Percentiles rank a stretch among this genome's conserved stretches.
phyloP scores from a whole-genome alignment of 2,888 invertebrate species.

The Synanthedon vespiformis region DNA sequence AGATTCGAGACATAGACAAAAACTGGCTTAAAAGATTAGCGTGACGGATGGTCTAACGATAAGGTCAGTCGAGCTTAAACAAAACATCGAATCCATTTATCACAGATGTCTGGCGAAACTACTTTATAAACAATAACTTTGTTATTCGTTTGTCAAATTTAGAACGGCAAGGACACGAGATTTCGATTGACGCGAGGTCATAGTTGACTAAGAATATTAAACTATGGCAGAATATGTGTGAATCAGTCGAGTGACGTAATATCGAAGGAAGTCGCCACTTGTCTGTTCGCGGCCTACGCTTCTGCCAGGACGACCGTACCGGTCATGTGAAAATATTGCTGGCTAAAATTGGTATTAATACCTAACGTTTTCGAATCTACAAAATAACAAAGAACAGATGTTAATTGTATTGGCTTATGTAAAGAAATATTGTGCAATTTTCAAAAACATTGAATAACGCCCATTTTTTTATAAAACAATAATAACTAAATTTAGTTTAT shows the following conservation, averaged over 20 bases:
- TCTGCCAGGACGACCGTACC: conserved; percentile 26
- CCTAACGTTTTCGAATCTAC: too few species aligned
- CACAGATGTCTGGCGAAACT: conserved; percentile 15
- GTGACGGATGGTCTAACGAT: conserved; percentile 21
- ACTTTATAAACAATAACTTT: conserved; percentile 9
- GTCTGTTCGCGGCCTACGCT: conserved; percentile 48
- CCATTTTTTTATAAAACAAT: too few species aligned
- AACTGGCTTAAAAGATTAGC: conserved; percentile 18
- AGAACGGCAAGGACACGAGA: conserved; percentile 30
- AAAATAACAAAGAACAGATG: too few species aligned
- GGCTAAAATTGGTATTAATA: conserved; percentile 19
- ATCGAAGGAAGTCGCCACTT: conserved; percentile 58
- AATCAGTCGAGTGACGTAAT: conserved; percentile 55
- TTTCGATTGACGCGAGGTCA: conserved; percentile 30
- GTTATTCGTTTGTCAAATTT: conserved; percentile 21
- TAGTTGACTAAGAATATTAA: conserved; percentile 28
- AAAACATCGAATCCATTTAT: conserved; percentile 18
- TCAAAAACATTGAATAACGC: too few species aligned
- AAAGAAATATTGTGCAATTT: too few species aligned
- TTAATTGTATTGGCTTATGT: too few species aligned
- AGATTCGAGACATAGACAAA: conserved; percentile 15
- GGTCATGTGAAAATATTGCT: conserved; percentile 30
- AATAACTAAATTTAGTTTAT: too few species aligned
- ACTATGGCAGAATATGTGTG: conserved; percentile 34
- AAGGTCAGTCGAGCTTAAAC: conserved; percentile 18